These are phyloP conservation scores for Tillus elongatus DNA, from an alignment of 2,888 invertebrate genomes.

Conservation along the genomic window DNA sequence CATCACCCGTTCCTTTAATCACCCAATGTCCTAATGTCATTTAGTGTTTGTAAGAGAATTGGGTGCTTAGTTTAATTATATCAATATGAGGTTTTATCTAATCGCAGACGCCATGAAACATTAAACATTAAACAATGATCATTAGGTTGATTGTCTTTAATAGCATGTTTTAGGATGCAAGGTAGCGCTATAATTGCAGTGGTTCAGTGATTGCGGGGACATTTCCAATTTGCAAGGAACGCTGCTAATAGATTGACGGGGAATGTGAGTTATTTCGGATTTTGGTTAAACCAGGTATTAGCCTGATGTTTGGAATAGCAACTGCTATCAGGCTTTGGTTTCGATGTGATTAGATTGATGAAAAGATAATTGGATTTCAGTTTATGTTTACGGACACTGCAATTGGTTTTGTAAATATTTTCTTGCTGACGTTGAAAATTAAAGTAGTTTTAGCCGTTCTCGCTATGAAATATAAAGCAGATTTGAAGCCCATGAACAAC, in stretches of 20 bases:
- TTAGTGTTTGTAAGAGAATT: neutral
- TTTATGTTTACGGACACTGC: no score
- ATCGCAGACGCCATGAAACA: conserved; percentile 12
- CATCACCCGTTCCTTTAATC: no score
- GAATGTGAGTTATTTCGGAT: conserved; percentile 2
- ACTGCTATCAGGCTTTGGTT: no score
- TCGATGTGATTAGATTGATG: no score
- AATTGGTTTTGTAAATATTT: no score
- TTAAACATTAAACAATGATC: conserved; percentile 19
- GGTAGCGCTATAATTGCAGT: no score
- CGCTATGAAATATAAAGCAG: no score
- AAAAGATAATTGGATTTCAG: no score
- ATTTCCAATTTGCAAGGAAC: neutral
- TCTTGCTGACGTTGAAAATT: no score
- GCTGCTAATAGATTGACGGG: neutral
- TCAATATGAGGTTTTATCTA: conserved; percentile 11
- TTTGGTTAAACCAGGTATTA: neutral
- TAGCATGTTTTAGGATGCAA: conserved; percentile 11
- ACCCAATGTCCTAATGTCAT: neutral
- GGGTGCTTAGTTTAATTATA: neutral
- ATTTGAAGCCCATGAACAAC: no score
- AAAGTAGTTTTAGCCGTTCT: no score
- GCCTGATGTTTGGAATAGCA: neutral
- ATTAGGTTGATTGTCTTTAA: conserved; percentile 20
- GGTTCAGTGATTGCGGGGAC: no score